Conservation (phyloP, 2,797 vertebrate species). For the Buphagus erythrorhynchus region DNA sequence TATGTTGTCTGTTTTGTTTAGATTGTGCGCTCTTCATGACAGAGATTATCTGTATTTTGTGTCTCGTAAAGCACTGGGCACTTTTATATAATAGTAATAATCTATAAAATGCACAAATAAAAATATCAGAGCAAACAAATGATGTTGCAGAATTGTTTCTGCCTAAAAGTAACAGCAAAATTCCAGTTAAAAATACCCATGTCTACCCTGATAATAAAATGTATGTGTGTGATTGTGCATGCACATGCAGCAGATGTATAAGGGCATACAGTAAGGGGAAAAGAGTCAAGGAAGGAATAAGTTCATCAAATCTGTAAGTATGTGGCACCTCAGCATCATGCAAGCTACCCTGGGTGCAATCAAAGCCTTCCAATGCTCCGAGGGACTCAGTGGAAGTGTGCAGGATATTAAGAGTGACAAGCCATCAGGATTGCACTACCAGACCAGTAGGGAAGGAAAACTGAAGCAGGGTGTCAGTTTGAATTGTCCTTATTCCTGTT, state of each 20-base stretch:
- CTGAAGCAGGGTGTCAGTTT: constrained; percentile 23
- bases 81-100: constrained; percentile 7
- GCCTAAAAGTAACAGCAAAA: neutral
- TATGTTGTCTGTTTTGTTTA: constrained; percentile 39
- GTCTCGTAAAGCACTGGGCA: neutral
- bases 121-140: neutral
- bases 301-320: neutral
- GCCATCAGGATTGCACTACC: neutral
- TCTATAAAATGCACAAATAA: constrained; percentile 1
- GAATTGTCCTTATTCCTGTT: neutral
- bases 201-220: neutral
- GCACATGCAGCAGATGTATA: neutral
- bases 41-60: constrained; percentile 24
- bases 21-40: neutral
- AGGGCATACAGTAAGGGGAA: neutral
- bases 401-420: constrained; percentile 45
- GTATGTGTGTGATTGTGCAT: neutral
- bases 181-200: neutral
- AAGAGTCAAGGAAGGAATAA: neutral
- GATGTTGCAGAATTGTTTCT: neutral
- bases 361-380: rapidly evolving
- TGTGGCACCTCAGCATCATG: neutral
- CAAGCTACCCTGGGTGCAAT: neutral
- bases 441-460: constrained; percentile 11
- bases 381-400: neutral